Conservation (phyloP, 1,140 invertebrate genomes). For the Choristoneura fumiferana region DNA sequence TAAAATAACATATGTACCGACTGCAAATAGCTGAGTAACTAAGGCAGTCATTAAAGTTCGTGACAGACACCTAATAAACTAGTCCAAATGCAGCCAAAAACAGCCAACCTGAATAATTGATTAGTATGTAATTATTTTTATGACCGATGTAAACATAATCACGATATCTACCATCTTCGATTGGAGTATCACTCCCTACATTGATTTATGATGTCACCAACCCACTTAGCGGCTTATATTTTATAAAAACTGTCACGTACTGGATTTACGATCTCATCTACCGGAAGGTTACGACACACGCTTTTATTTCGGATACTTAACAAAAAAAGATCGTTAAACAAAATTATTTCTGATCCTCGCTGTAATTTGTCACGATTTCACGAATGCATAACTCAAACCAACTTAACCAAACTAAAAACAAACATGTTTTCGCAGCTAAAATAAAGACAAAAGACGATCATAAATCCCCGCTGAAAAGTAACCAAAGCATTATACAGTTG, state of each 20-base stretch:
- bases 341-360: constrained; percentile 20
- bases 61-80: too few relatives aligned
- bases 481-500: constrained; percentile 75
- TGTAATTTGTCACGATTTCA: constrained; percentile 31
- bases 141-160: constrained; percentile 43
- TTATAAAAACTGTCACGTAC: constrained; percentile 15
- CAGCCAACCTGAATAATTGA: constrained; percentile 5
- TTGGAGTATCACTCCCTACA: neutral
- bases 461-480: constrained; percentile 73
- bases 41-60: too few relatives aligned
- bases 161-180: constrained; percentile 36
- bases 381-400: constrained; percentile 33
- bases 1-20: too few relatives aligned
- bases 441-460: constrained; percentile 72
- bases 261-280: neutral
- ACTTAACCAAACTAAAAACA: constrained; percentile 56
- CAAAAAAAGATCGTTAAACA: constrained; percentile 12
- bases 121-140: constrained; percentile 40
- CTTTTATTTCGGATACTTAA: neutral
- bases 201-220: constrained; percentile 10
- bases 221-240: constrained; percentile 2
- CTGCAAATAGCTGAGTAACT: too few relatives aligned
- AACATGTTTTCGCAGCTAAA: constrained; percentile 60
- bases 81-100: too few relatives aligned
- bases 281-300: constrained; percentile 8